These are phyloP conservation scores for Vannuccia rotundouncinata DNA, from an alignment of 2,888 invertebrate species.

Conservation along the genomic window DNA sequence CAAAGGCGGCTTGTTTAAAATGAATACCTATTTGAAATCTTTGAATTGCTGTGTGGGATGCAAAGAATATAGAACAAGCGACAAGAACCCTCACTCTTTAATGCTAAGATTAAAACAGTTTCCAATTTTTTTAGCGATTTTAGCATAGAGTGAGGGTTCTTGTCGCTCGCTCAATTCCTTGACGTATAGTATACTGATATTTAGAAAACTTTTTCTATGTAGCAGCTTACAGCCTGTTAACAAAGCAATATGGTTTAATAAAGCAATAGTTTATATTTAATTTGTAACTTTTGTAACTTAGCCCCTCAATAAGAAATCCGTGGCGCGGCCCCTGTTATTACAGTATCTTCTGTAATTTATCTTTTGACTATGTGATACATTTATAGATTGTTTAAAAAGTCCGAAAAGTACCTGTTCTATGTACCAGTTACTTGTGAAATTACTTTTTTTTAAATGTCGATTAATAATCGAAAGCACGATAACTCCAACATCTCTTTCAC, in stretches of 20 bases:
- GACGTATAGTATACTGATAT: background rate
- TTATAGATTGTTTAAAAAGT: no score
- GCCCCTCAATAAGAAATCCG: background rate
- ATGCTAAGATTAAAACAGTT: background rate
- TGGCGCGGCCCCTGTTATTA: background rate
- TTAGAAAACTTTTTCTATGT: background rate
- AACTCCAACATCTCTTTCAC: no score
- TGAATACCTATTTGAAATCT: background rate
- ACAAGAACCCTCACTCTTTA: background rate
- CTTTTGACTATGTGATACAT: no score
- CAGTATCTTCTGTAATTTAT: no score
- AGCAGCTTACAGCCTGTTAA: background rate
- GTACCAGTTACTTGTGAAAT: no score
- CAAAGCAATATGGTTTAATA: background rate
- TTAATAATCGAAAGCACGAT: no score
- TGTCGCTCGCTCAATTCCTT: background rate
- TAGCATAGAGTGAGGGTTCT: no score
- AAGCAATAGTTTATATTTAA: background rate
- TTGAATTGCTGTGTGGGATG: conserved; percentile 12
- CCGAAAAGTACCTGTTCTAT: no score
- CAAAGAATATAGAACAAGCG: background rate
- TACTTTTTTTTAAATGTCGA: no score
- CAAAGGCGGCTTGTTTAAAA: conserved; percentile 21
- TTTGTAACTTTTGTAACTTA: background rate
- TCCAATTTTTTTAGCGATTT: background rate